Percentiles rank a stretch among this genome's conserved stretches.
These are phyloP conservation scores for Drosophila kanapiae DNA, from an alignment of 1,140 invertebrate species.

Conservation along the genomic window DNA sequence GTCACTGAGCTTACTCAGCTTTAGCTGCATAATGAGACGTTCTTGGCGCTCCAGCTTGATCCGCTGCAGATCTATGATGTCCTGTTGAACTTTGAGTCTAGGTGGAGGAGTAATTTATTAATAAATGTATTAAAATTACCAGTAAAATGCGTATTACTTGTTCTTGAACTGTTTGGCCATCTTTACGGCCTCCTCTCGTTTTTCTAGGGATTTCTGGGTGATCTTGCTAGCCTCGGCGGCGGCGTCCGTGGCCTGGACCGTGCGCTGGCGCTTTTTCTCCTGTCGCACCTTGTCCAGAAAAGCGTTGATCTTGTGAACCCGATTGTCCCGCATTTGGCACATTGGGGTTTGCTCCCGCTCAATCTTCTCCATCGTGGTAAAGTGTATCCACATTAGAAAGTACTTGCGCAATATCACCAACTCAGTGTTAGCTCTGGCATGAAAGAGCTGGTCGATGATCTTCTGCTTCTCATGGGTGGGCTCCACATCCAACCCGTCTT, in stretches of 20 bases:
- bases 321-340: slow-evolving; percentile 40
- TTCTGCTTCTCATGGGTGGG: slow-evolving; percentile 60
- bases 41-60: slow-evolving; percentile 88
- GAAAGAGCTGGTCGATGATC: slow-evolving; percentile 77
- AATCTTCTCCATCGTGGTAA: slow-evolving; percentile 76
- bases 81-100: slow-evolving; percentile 88
- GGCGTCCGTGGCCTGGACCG: not conserved
- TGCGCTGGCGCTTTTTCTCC: slow-evolving; percentile 71
- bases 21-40: slow-evolving; percentile 88
- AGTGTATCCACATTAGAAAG: slow-evolving; percentile 84
- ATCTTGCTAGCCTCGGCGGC: slow-evolving; percentile 22
- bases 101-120: slow-evolving; percentile 1
- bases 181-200: slow-evolving; percentile 53
- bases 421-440: slow-evolving; percentile 45
- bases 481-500: slow-evolving; percentile 16
- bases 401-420: slow-evolving; percentile 75
- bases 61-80: slow-evolving; percentile 88
- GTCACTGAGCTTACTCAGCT: slow-evolving; percentile 88
- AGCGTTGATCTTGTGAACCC: slow-evolving; percentile 79
- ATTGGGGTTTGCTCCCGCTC: slow-evolving; percentile 59
- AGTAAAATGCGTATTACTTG: slow-evolving; percentile 60
- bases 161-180: slow-evolving; percentile 80
- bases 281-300: slow-evolving; percentile 84
- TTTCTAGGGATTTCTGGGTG: slow-evolving; percentile 42
- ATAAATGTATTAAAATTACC: not conserved